These are phyloP conservation scores for Clarias batrachus DNA, from an alignment of 2,113 vertebrate species.

Conservation along the genomic window DNA sequence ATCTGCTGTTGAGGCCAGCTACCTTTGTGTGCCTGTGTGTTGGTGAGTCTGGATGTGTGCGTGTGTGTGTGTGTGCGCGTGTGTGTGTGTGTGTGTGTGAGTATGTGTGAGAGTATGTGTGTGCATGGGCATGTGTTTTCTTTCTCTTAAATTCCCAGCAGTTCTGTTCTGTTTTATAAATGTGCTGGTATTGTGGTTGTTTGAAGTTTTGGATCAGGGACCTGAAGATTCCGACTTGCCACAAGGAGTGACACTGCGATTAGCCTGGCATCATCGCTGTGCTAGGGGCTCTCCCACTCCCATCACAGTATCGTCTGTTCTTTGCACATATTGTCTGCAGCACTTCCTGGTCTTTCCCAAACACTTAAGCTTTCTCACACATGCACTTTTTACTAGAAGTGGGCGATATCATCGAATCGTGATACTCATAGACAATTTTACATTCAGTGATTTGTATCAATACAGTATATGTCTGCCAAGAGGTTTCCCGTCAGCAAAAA, in stretches of 20 bases:
- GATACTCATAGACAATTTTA: background rate
- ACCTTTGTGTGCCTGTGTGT: constrained; percentile 72
- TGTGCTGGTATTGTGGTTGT: constrained; percentile 90
- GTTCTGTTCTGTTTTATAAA: constrained; percentile 94
- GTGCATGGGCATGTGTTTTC: constrained; percentile 66
- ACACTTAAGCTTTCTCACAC: background rate
- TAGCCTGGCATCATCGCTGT: constrained; percentile 63
- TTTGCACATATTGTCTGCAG: constrained; percentile 40
- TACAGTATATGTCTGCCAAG: background rate
- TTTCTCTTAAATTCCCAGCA: constrained; percentile 82
- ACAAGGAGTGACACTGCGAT: constrained; percentile 73
- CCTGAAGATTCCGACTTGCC: constrained; percentile 80
- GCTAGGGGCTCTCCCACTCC: constrained; percentile 51
- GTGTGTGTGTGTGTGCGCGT: constrained; percentile 42
- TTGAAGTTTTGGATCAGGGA: constrained; percentile 86
- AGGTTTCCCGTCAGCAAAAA: background rate
- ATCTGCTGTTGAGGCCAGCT: constrained; percentile 94
- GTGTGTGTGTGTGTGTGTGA: constrained; percentile 54
- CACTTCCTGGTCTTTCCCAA: constrained; percentile 3
- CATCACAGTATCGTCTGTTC: constrained; percentile 34
- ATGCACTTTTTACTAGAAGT: background rate
- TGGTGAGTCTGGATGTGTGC: constrained; percentile 49
- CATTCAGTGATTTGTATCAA: background rate
- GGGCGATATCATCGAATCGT: background rate
- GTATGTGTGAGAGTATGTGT: constrained; percentile 25